Conservation (phyloP, 2,888 invertebrate genomes). For the Ochropacha duplaris region DNA sequence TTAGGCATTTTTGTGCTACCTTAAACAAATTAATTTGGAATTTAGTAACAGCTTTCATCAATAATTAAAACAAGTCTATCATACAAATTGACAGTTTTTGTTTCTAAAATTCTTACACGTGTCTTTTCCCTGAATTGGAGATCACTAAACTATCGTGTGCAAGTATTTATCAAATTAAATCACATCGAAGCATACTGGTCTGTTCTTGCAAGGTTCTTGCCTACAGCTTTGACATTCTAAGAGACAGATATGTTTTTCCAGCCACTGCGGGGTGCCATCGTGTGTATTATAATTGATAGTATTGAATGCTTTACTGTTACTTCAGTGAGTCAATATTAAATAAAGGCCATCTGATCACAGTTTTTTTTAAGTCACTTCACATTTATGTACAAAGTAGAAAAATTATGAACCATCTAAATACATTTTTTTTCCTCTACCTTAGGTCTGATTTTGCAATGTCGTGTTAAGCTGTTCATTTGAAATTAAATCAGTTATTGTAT, state of each 20-base stretch:
- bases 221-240: constrained; percentile 23
- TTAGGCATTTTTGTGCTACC: no score
- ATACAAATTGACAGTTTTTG: neutral
- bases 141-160: neutral
- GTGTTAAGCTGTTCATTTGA: no score
- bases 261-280: constrained; percentile 47
- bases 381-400: no score
- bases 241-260: constrained; percentile 48
- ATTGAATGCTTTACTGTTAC: constrained; percentile 54
- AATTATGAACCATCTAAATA: no score
- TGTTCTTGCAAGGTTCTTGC: constrained; percentile 4
- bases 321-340: no score
- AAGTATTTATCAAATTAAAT: neutral
- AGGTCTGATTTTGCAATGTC: no score
- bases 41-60: neutral
- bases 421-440: no score
- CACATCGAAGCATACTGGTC: neutral
- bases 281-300: constrained; percentile 43
- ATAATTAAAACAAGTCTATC: neutral
- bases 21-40: neutral
- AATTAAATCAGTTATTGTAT: no score
- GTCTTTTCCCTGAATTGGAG: neutral
- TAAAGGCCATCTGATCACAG: no score
- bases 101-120: neutral
- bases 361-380: no score